These are phyloP conservation scores for Cyclina sinensis DNA, from an alignment of 1,140 invertebrate species.

Conservation along the genomic window DNA sequence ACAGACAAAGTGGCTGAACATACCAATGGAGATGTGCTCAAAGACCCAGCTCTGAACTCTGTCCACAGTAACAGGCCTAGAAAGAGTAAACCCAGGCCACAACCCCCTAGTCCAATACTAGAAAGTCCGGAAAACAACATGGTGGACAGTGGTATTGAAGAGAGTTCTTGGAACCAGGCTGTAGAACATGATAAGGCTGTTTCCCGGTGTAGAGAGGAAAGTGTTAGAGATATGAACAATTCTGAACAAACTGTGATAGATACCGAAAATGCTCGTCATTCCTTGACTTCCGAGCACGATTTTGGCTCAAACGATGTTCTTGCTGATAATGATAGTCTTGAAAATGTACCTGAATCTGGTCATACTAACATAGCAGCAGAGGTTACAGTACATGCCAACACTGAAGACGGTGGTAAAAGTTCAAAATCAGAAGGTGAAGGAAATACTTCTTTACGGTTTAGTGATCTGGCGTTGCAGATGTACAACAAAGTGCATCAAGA, in stretches of 20 bases:
- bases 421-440: neutral
- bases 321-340: slow-evolving; percentile 61
- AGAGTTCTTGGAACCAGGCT: neutral
- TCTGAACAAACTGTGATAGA: slow-evolving; percentile 7
- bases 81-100: neutral
- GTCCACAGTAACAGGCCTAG: slow-evolving; percentile 6
- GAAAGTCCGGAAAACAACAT: slow-evolving; percentile 48
- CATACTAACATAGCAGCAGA: slow-evolving; percentile 48
- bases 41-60: neutral
- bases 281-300: slow-evolving; percentile 45
- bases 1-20: neutral
- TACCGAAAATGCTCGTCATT: slow-evolving; percentile 29
- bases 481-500: neutral
- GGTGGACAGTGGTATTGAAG: slow-evolving; percentile 39
- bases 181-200: neutral
- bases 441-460: neutral
- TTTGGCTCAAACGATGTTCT: slow-evolving; percentile 56
- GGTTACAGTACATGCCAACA: slow-evolving; percentile 32
- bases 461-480: neutral
- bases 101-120: slow-evolving; percentile 45
- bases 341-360: slow-evolving; percentile 45
- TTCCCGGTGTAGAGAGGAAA: neutral
- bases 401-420: neutral
- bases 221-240: neutral
- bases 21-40: neutral